Percentiles rank a stretch among this genome's conserved stretches.
These are phyloP conservation scores for Symphodus melops DNA, from an alignment of 2,113 vertebrate genomes.

Conservation along the genomic window DNA sequence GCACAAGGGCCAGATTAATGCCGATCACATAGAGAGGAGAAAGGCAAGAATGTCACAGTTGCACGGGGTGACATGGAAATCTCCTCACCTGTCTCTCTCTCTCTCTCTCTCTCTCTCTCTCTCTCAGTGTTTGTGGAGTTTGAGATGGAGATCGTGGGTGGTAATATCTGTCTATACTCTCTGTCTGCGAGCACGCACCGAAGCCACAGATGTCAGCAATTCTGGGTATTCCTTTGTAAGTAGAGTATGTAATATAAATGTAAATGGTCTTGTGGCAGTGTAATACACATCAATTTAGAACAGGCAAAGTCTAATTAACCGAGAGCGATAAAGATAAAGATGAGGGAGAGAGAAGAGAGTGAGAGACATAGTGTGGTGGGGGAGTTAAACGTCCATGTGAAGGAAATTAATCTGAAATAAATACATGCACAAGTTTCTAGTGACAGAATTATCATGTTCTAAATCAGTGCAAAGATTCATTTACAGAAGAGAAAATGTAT, in stretches of 20 bases:
- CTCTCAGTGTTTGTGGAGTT: not conserved
- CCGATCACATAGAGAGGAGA: slow-evolving; percentile 13
- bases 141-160: not conserved
- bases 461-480: not conserved
- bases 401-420: not conserved
- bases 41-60: not conserved
- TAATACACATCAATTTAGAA: slow-evolving; percentile 10
- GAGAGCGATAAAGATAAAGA: slow-evolving; percentile 9
- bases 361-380: not conserved
- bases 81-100: not conserved
- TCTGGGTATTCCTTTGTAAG: not conserved
- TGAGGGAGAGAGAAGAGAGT: not conserved
- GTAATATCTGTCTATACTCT: not conserved
- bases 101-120: not conserved
- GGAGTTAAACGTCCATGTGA: not conserved
- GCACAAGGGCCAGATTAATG: slow-evolving; percentile 34
- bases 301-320: slow-evolving; percentile 26
- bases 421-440: not conserved
- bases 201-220: not conserved
- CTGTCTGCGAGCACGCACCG: not conserved
- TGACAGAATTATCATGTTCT: not conserved
- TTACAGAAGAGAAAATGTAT: not conserved
- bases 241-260: slow-evolving; percentile 21
- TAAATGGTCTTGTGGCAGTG: slow-evolving; percentile 15
- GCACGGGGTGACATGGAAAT: not conserved